A percentile compares a stretch with the other conserved stretches of the same genome.
Evolutionary conservation across 1,140 invertebrate genomes (phyloP).

Genomic region (Proctacanthus coquilletti): DNA sequence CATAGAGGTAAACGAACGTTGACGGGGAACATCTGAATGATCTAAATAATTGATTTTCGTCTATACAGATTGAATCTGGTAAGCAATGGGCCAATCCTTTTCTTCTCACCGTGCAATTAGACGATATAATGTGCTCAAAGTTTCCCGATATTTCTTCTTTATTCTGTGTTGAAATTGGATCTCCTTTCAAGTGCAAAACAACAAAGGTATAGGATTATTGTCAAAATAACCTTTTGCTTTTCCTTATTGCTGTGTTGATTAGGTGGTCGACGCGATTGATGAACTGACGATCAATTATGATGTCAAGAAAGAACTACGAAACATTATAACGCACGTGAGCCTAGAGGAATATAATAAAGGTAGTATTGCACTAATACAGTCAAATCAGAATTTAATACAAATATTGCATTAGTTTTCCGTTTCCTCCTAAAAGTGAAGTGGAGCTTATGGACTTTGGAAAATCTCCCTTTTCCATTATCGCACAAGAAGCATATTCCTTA

Average conservation of each 20-base stretch:
- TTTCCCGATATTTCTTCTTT: constrained; percentile 9
- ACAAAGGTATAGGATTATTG: constrained; percentile 7
- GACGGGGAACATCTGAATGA: no score
- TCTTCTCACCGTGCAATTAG: constrained; percentile 13
- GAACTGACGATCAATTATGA: constrained; percentile 15
- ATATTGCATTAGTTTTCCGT: constrained; percentile 13
- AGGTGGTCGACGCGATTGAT: constrained; percentile 16
- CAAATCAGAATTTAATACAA: background rate
- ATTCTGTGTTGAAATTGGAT: constrained; percentile 12
- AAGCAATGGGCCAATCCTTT: constrained; percentile 14
- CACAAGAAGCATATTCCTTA: constrained; percentile 8
- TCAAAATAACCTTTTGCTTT: background rate
- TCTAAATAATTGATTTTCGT: background rate
- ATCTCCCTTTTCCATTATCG: constrained; percentile 12
- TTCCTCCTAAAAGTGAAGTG: constrained; percentile 25
- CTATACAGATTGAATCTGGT: constrained; percentile 15
- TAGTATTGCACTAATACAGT: background rate
- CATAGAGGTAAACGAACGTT: constrained; percentile 7
- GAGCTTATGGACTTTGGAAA: constrained; percentile 21
- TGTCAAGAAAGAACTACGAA: constrained; percentile 9
- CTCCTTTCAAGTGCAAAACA: constrained; percentile 8
- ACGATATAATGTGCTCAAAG: constrained; percentile 11
- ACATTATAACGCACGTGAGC: constrained; percentile 12
- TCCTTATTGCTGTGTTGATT: background rate
- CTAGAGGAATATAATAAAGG: constrained; percentile 17